These are phyloP conservation scores for Lepidostoma basale DNA, from an alignment of 1,140 invertebrate genomes.

Conservation along the genomic window DNA sequence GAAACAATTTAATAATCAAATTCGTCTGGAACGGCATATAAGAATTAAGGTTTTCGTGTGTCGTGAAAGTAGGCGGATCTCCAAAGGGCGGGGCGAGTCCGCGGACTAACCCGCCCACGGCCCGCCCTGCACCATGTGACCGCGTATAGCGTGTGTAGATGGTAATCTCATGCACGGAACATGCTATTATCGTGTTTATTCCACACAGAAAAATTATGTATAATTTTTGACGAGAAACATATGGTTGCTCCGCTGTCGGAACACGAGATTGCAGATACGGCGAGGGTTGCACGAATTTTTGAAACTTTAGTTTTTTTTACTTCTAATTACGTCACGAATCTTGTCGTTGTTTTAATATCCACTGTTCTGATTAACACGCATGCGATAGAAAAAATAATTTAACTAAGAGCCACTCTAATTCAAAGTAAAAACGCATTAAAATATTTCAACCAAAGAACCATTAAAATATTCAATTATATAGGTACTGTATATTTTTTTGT, in stretches of 20 bases:
- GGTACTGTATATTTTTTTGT: too few relatives aligned
- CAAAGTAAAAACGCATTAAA: too few relatives aligned
- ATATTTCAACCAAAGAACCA: too few relatives aligned
- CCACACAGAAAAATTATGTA: slow-evolving; percentile 4
- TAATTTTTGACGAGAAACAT: slow-evolving; percentile 28
- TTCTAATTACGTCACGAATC: too few relatives aligned
- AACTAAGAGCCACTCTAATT: too few relatives aligned
- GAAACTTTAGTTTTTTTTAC: background rate
- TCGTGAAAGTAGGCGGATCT: slow-evolving; percentile 28
- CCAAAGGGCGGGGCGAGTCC: slow-evolving; percentile 27
- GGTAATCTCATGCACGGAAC: slow-evolving; percentile 29
- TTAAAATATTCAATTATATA: too few relatives aligned
- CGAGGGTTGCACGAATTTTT: slow-evolving; percentile 1
- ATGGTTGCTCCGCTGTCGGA: background rate
- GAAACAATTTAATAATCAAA: slow-evolving; percentile 21
- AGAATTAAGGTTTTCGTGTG: slow-evolving; percentile 15
- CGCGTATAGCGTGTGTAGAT: slow-evolving; percentile 20
- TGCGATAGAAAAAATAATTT: too few relatives aligned
- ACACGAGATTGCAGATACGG: background rate
- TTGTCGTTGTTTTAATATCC: too few relatives aligned
- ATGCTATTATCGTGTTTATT: slow-evolving; percentile 26
- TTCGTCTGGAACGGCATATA: slow-evolving; percentile 8
- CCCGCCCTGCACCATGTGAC: background rate
- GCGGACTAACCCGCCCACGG: background rate
- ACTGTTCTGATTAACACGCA: too few relatives aligned